Evolutionary conservation across 2,113 vertebrate genomes (phyloP), one percentile per base, ranked within the genome.

Genomic region (Ia io): DNA sequence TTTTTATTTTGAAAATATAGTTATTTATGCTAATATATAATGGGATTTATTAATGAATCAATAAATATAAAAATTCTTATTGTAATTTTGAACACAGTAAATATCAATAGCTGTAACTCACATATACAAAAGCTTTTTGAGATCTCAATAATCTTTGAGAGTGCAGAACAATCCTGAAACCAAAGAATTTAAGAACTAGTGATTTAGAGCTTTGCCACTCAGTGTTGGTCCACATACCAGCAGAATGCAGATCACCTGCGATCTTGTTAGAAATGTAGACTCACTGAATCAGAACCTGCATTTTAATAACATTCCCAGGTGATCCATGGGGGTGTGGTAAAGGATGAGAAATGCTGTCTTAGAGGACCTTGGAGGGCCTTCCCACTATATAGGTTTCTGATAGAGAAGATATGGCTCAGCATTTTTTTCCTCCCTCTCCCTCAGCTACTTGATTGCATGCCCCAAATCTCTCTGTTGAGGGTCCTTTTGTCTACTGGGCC

Each of bases 281-380:
- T 42, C 65, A 71, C 35, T 77, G 84, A 83, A 78, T 37, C 47
- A 82, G 70, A 90, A 87, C 20, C 9, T 84, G 42, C 11, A 37
- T 79, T 93, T 93, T 95, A 95, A 84, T 80, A 83, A 91, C 78
- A 56, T 89, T 37, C 65, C 40, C 23, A 42, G 71, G 90, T 63
- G 77, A 65, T 53, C 73, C 42, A 11, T 28, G 84, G 22, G 87
- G 49, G 42, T 17, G 35, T 35, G 61, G n/a, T 65, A 49, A 91
- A 82, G 59, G 35, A 11, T 94, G 30, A 73, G 44, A 79, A 77
- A 12, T 35, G 76, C 49, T 84, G 17, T 25, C 25, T 88, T 51
- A 71, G 37, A 90, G 53, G 44, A n/a, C n/a, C 10, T 30, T 22
- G 32, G 30, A 56, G 22, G 53, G 12, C 7, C 17, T 92, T 37